Percentiles rank a stretch among this genome's conserved stretches.
Evolutionary conservation across 2,888 invertebrate genomes (phyloP).

Genomic region (Hydroisotoma schaefferi): DNA sequence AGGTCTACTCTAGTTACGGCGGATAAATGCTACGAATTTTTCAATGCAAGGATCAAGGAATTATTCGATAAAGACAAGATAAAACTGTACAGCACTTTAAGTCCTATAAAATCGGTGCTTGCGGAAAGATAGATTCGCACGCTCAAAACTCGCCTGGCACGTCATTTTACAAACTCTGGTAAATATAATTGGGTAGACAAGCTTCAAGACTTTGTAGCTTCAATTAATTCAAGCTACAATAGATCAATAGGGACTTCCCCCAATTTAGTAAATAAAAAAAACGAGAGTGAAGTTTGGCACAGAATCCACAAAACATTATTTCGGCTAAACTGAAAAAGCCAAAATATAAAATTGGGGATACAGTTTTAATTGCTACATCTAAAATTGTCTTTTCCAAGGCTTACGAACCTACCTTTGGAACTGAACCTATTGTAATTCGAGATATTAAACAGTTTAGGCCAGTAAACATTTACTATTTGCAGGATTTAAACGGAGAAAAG

Average conservation of each 20-base stretch:
- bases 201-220: neutral
- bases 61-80: neutral
- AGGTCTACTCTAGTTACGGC: neutral
- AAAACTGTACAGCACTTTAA: neutral
- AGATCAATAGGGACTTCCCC: too few relatives aligned
- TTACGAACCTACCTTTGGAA: neutral
- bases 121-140: neutral
- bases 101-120: neutral
- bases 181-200: neutral
- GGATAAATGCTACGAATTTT: neutral
- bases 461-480: neutral
- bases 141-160: neutral
- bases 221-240: too few relatives aligned
- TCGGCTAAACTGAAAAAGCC: too few relatives aligned
- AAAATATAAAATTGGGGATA: neutral
- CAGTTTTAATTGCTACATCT: neutral
- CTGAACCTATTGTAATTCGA: neutral
- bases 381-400: neutral
- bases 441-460: neutral
- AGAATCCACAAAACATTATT: too few relatives aligned
- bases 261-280: too few relatives aligned
- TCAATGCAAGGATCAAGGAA: neutral
- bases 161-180: neutral
- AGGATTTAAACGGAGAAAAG: neutral
- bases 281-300: too few relatives aligned